Evolutionary conservation across 1,140 invertebrate genomes (phyloP), one percentile per base, ranked within the genome.

Genomic region (Euura lappo): DNA sequence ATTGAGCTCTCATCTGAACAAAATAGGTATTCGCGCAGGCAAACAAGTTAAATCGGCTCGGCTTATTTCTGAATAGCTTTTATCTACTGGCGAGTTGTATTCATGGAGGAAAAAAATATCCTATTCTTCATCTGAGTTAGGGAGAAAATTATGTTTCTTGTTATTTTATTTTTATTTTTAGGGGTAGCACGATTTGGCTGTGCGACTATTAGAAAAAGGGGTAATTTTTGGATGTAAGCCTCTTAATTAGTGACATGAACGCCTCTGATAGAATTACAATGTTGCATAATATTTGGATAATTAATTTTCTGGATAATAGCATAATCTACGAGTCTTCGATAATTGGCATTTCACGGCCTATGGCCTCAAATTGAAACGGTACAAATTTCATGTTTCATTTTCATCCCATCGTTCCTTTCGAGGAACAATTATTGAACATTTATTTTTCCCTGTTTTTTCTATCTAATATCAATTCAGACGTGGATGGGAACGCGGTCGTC

Each of bases 321-420:
- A 76, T 84, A 85, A 64, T 75, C 77, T 83, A 84, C 75, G 79
- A 85, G 83, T 86, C 81, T 85, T 84, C 78, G 84, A 74, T 84
- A 85, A 86, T 86, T 86, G 84, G 84, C 84, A 85, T 86, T 85
- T 82, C 64, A 75, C 75, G 80, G 80, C 81, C 71, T 80, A 83
- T 83, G 79, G 81, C 82, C 79, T 80, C 72, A 77, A 75, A 72
- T 75, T 80, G 79, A 69, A 77, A 72, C 75, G 71, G 11, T 72
- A 60, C 51, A 11, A 3, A 60, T 11, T 8, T 11, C 10, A 6
- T 60, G 10, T 60, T 60, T 51, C 11, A 11, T 60, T 60, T 60
- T 60, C 51, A 60, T 60, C 6, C 28, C 3, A 6, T 60, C 6
- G 13, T 3, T 4, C 28, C 28, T 28, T 28, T 28, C 28, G 28